phyloP scores from a whole-genome alignment of 2,888 invertebrate species.

The Caenorhabditis japonica region DNA sequence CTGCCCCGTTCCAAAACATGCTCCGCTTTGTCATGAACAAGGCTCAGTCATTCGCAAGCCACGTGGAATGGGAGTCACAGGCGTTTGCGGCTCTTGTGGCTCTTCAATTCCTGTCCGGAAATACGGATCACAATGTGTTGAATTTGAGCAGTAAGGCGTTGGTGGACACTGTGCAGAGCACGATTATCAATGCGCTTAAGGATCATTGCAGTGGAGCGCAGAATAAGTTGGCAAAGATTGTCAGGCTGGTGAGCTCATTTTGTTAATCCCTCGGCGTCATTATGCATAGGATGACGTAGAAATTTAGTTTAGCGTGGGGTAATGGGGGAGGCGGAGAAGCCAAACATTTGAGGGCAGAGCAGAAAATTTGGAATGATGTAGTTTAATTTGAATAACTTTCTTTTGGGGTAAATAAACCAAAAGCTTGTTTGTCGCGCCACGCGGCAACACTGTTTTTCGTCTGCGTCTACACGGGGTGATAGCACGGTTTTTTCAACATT shows the following conservation, averaged over 20 bases:
- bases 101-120: conserved; percentile 62
- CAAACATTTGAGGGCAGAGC: too few relatives aligned
- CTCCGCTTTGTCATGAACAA: conserved; percentile 48
- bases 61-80: conserved; percentile 73
- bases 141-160: conserved; percentile 53
- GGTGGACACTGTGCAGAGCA: conserved; percentile 95
- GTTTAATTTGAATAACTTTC: too few relatives aligned
- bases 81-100: conserved; percentile 69
- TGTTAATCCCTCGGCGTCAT: too few relatives aligned
- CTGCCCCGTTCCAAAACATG: conserved; percentile 57
- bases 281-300: too few relatives aligned
- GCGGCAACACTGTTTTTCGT: too few relatives aligned
- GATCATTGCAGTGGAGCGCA: conserved; percentile 83
- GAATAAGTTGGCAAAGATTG: conserved; percentile 71
- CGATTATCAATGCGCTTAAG: conserved; percentile 92
- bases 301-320: too few relatives aligned
- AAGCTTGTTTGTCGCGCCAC: too few relatives aligned
- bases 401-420: too few relatives aligned
- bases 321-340: too few relatives aligned
- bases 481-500: too few relatives aligned
- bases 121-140: conserved; percentile 55
- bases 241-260: conserved; percentile 70
- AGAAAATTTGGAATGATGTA: too few relatives aligned
- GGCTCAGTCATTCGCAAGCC: conserved; percentile 36
- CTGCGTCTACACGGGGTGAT: too few relatives aligned